Evolutionary conservation across 2,113 vertebrate species (phyloP), one percentile per base, ranked within the genome.

Genomic region (Trichomycterus rosablanca): DNA sequence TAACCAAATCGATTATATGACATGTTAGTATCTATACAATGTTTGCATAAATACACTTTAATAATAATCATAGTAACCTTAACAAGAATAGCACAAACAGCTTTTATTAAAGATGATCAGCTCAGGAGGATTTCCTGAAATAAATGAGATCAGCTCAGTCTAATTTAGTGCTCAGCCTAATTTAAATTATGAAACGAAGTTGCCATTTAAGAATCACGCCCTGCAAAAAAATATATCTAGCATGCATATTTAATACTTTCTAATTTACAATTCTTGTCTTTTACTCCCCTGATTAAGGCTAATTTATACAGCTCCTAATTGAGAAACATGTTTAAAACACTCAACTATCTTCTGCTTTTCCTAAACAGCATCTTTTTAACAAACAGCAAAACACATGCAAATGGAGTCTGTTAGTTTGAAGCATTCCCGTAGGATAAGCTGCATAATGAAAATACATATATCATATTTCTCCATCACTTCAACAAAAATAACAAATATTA

Each of bases 371-470:
- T 52, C 62, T 65, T 59, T 67, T 65, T 61, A 66, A 58, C 39
- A 61, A 70, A 72, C 60, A 70, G 66, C 54, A 67, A 71, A 74
- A 68, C 56, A 62, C 58, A 72, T 79, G 71, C 69, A 71, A 76
- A 83, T 83, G 66, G 69, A 57, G 66, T 53, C 71, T 77, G 58
- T 52, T 73, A 78, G 74, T 80, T 73, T 84, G 74, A 81, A 76
- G 74, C 73, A 44, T 81, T 73, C 80, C 65, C 73, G 80, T 74
- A 81, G 74, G 46, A 63, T 75, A 77, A 77, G 76, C 74, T 71
- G 83, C 86, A 82, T 74, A 66, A 77, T 82, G 66, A 77, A 75
- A 68, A 77, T 83, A 83, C 83, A 72, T 82, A 84, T 85, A 80
- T 68, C 39, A 44, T 75, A 46, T 84, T 63, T 66, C 66, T 77